Percentiles rank a stretch among this genome's conserved stretches.
Conservation (phyloP, 2,797 vertebrate species). For the Synanceia verrucosa region DNA sequence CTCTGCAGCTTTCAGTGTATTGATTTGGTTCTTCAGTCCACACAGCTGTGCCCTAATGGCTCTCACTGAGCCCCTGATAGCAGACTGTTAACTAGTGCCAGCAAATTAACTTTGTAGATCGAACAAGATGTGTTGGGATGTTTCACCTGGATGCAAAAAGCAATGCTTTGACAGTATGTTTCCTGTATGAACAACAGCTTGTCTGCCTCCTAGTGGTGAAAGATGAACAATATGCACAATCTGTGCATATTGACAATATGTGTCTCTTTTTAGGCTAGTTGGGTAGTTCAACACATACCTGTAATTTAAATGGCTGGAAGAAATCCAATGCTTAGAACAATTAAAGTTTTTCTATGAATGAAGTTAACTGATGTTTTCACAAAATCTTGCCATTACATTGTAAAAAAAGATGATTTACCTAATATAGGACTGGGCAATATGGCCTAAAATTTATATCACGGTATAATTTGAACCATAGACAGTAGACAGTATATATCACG, state of each 20-base stretch:
- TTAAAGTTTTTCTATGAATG: background rate
- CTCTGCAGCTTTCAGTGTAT: background rate
- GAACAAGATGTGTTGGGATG: background rate
- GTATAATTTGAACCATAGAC: too few relatives aligned
- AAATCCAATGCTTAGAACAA: background rate
- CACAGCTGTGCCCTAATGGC: background rate
- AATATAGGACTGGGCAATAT: too few relatives aligned
- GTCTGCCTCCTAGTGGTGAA: background rate
- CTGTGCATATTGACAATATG: background rate
- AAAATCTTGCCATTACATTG: background rate
- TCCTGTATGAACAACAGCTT: background rate
- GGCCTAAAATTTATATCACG: too few relatives aligned
- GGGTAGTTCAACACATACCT: background rate
- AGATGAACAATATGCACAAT: background rate
- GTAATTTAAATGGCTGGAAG: background rate
- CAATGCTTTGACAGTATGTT: background rate
- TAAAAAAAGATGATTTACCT: too few relatives aligned
- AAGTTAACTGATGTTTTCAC: background rate
- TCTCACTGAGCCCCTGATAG: background rate
- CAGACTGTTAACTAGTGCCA: background rate
- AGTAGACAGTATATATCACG: too few relatives aligned
- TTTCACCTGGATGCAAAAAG: background rate
- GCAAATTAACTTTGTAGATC: background rate
- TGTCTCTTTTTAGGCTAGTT: background rate
- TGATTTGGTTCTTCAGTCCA: background rate